These are phyloP conservation scores for Turnix velox DNA, from an alignment of 2,113 vertebrate genomes.

Conservation along the genomic window DNA sequence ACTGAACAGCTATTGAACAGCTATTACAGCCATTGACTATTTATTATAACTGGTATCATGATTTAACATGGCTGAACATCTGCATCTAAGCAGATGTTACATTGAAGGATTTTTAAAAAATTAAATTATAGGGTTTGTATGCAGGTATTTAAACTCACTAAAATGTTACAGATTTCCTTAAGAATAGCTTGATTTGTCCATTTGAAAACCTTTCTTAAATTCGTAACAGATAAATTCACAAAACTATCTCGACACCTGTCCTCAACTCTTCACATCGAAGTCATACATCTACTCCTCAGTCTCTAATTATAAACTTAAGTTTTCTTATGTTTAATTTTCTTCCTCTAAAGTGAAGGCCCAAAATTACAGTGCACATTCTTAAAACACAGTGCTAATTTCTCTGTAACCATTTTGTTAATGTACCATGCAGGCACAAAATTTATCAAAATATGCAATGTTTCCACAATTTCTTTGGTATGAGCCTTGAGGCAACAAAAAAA, in stretches of 20 bases:
- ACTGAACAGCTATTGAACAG: not conserved
- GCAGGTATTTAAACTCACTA: not conserved
- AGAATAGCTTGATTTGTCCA: not conserved
- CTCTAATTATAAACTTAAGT: not conserved
- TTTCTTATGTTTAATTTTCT: not conserved
- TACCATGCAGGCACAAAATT: not conserved
- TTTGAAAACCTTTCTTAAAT: not conserved
- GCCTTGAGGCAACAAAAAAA: not conserved
- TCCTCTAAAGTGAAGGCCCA: not conserved
- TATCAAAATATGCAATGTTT: not conserved
- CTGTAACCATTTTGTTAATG: not conserved
- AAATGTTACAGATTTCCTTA: not conserved
- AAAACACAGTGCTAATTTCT: not conserved
- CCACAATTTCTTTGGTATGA: not conserved
- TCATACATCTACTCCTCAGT: not conserved
- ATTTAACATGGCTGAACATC: not conserved
- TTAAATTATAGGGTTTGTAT: not conserved
- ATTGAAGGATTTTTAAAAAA: not conserved
- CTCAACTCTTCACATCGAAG: not conserved
- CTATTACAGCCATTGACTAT: rapidly evolving
- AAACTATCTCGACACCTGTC: not conserved
- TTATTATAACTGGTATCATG: not conserved
- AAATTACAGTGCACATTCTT: not conserved
- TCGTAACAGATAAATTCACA: not conserved
- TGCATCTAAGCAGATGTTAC: not conserved